Base-by-base conservation (phyloP, 2,888 invertebrate species). In the Sympetrum striolatum region DNA sequence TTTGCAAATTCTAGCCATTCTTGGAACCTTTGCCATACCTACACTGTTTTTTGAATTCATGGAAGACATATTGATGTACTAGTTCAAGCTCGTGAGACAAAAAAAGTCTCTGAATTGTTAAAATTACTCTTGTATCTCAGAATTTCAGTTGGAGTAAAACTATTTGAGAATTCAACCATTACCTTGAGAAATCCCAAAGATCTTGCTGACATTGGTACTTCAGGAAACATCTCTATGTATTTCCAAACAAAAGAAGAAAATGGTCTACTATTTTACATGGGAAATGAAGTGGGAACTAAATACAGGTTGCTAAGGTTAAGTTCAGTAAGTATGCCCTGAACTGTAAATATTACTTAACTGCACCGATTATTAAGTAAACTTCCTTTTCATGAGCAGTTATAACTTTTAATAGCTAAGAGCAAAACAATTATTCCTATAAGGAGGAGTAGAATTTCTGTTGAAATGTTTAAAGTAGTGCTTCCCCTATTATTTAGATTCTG, bases 261-360 rank as follows among this genome's bases (percentile, higher is more conserved):
- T 92, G 98, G 98, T 0, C 96, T 99, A 92, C 94, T 99, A 0
- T 94, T 98, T 90, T 99, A 98, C 93, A 95, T 99, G 91, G 99
- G 99, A 81, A 99, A 98, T 93, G 98, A 97, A 91, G 96, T 96
- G 90, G 97, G 96, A 92, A 96, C 96, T 0, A 94, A 94, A 91
- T 93, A 94, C 80, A 95, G 94, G 92, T 93, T 95, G 25, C 94
- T 95, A 90, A 94, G 96, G 91, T 96, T 96, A 10, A 96, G 95
- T 92, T 95, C 96, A 48, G 96, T 96, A 94, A 94, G 95, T 60
- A 22, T 31, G 8, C 8, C n/a, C 2, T 73, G 2, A 73, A 14
- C 25, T 31, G 22, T 64, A 22, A 64, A 22, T 6, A 64, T 4
- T 10, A 31, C 44, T 8, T 44, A 3, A n/a, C n/a, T 8, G 44